These are phyloP conservation scores for Craterocephalus amniculus DNA, from an alignment of 2,797 vertebrate genomes.

Conservation along the genomic window DNA sequence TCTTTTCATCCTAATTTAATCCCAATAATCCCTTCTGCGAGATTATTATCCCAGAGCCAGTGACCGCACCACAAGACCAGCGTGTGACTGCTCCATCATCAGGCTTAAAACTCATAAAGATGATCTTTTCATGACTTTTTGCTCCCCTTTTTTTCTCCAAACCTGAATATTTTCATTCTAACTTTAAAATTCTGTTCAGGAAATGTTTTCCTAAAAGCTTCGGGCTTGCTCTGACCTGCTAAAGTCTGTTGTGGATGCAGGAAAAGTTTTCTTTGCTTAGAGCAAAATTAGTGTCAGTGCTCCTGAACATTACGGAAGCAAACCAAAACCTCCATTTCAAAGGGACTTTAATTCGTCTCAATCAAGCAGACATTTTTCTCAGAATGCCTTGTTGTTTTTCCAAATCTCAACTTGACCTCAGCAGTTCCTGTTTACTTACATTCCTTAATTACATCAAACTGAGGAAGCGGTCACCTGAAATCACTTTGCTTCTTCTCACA, in stretches of 20 bases:
- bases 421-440: not conserved
- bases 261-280: not conserved
- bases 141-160: not conserved
- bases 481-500: not conserved
- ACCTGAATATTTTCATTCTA: not conserved
- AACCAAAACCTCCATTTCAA: not conserved
- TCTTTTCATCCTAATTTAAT: not conserved
- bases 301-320: not conserved
- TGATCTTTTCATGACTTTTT: not conserved
- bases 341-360: not conserved
- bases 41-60: not conserved
- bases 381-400: not conserved
- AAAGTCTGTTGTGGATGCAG: too few species aligned
- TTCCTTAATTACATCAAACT: not conserved
- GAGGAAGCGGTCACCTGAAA: not conserved
- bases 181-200: not conserved
- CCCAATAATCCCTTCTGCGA: not conserved
- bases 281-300: not conserved
- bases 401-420: not conserved
- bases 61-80: not conserved
- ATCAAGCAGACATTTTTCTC: not conserved
- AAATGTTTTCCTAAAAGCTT: not conserved
- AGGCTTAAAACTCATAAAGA: not conserved
- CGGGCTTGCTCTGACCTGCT: not conserved
- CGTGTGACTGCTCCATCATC: not conserved